phyloP scores from a whole-genome alignment of 2,888 invertebrate species.

The Cephus rjabovi region DNA sequence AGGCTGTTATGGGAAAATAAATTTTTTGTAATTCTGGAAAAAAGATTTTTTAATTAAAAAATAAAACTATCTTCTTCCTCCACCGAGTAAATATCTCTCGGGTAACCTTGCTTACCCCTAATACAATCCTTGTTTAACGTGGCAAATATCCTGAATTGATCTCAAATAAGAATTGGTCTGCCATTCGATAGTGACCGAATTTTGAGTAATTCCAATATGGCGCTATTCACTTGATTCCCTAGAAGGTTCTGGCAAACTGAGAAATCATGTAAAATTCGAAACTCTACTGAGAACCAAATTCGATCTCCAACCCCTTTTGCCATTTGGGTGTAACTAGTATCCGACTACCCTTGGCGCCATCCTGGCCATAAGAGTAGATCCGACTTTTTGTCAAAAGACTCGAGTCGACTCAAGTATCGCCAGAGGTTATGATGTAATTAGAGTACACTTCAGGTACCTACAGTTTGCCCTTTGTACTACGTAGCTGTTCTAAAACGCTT shows the following conservation, averaged over 20 bases:
- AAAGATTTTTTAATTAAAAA: no score
- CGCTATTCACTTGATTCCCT: not conserved
- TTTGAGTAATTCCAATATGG: not conserved
- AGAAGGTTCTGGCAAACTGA: slow-evolving; percentile 17
- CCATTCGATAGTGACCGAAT: no score
- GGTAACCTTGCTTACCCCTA: no score
- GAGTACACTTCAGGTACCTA: slow-evolving; percentile 45
- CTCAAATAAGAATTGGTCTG: no score
- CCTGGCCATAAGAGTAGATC: slow-evolving; percentile 17
- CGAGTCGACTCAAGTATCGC: slow-evolving; percentile 40
- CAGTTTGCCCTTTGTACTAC: slow-evolving; percentile 23
- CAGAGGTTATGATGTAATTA: slow-evolving; percentile 47
- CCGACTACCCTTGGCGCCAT: not conserved
- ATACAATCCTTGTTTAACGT: no score
- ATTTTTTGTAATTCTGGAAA: no score
- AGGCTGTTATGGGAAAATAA: no score
- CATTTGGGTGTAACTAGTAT: not conserved
- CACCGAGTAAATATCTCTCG: no score
- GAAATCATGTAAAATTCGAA: slow-evolving; percentile 33
- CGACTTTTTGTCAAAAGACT: slow-evolving; percentile 23
- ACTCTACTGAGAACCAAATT: not conserved
- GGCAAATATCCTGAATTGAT: no score
- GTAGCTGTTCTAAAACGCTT: slow-evolving; percentile 1
- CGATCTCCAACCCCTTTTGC: not conserved
- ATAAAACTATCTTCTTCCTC: no score